Evolutionary conservation across 2,797 vertebrate species (phyloP), one percentile per base, ranked within the genome.

Genomic region (Coluber constrictor): DNA sequence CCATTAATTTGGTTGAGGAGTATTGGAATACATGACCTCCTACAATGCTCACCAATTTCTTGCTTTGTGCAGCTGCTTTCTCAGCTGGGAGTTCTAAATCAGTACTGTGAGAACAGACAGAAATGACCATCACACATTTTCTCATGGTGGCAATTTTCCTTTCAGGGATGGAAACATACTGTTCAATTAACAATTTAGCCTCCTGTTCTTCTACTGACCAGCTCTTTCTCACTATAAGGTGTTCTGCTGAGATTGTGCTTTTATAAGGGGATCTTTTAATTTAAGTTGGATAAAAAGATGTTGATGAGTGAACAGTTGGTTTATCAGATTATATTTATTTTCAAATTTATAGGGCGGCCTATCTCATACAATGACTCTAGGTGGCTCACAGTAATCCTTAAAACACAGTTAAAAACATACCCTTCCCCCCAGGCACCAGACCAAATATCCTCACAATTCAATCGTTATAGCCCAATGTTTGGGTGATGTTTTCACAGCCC

Each of bases 71-170:
- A 97, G 96, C 96, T 97, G 97, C 95, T 96, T 96, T 97, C 97
- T 96, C 97, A 97, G 97, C 86, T 97, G 96, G 95, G 92, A 93
- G 86, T 61, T 96, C 93, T 95, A 96, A 97, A 96, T 95, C 96
- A 96, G 91, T 29, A 0, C 95, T 94, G 94, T 90, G 94, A 96
- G 93, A 96, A 96, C 86, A 96, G 94, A 90, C 25, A 97, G 94
- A 94, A 93, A 96, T 96, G 97, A 94, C 96, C 95, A 63, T 79
- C 92, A 93, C 92, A 86, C 91, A 74, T 95, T 96, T 94, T 43
- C 87, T 93, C 90, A 88, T 66, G 18, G 88, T 74, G 70, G 29
- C 1, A 27, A 92, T 96, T 96, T 96, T 92, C 88, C 92, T 96
- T 94, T 61, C 63, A 94, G 9, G 56, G 83, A 83, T 88, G n/a